phyloP scores from a whole-genome alignment of 1,140 invertebrate genomes.

The Papilio polyxenes region DNA sequence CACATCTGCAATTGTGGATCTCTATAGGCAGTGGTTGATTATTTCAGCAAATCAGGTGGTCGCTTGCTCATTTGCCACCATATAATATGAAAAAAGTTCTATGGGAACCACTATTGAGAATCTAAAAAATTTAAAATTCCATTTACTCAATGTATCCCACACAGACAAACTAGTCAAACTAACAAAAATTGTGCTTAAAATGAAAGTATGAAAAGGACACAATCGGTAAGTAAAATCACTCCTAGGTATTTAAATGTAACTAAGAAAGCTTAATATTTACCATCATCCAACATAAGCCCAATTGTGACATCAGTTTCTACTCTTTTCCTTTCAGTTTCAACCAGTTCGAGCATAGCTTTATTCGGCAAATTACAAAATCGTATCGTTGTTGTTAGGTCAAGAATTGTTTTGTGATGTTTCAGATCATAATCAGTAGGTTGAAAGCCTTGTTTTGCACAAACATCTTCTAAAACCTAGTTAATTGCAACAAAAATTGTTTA shows the following conservation, averaged over 20 bases:
- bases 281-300: slow-evolving; percentile 87
- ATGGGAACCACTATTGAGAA: too few relatives aligned
- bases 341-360: slow-evolving; percentile 90
- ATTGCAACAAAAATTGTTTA: not conserved
- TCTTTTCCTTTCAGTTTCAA: slow-evolving; percentile 82
- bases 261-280: slow-evolving; percentile 73
- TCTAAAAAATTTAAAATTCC: too few relatives aligned
- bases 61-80: too few relatives aligned
- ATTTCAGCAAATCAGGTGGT: too few relatives aligned
- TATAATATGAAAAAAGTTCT: too few relatives aligned
- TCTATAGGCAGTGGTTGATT: too few relatives aligned
- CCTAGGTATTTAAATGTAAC: not conserved
- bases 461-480: slow-evolving; percentile 88
- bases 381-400: slow-evolving; percentile 87
- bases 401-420: slow-evolving; percentile 87
- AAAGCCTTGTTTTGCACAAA: slow-evolving; percentile 87
- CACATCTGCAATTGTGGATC: too few relatives aligned
- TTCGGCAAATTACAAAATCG: slow-evolving; percentile 90
- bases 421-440: slow-evolving; percentile 87
- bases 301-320: slow-evolving; percentile 84
- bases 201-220: not conserved
- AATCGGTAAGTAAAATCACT: not conserved
- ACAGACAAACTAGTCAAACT: too few relatives aligned
- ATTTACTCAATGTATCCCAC: too few relatives aligned
- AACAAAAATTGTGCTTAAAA: not conserved